These are phyloP conservation scores for Sylvia atricapilla DNA, from an alignment of 2,113 vertebrate genomes.

Conservation along the genomic window DNA sequence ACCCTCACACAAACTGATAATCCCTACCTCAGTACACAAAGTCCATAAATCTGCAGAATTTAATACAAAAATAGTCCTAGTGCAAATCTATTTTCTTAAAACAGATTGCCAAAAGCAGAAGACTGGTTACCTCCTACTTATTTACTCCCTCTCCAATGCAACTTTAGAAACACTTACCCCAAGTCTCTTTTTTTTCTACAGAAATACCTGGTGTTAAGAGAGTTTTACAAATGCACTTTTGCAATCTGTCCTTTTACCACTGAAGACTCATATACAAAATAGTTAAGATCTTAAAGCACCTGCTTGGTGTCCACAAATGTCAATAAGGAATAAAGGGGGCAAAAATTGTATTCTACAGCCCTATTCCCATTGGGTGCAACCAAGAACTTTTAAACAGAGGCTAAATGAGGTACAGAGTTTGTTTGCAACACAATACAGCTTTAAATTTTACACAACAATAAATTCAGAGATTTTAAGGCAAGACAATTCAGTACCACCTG, in stretches of 20 bases:
- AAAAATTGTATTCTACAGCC: not conserved
- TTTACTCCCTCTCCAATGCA: not conserved
- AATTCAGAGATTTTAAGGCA: not conserved
- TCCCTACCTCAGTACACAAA: not conserved
- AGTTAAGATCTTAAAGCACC: not conserved
- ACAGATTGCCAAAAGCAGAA: not conserved
- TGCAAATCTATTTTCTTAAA: not conserved
- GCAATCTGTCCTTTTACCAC: not conserved
- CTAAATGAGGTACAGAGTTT: not conserved
- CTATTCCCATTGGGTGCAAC: not conserved
- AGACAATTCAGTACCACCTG: not conserved
- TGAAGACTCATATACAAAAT: not conserved
- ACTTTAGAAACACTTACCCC: not conserved
- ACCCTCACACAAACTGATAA: not conserved
- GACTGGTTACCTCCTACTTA: not conserved
- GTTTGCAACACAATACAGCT: not conserved
- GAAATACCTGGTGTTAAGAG: not conserved
- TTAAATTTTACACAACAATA: not conserved
- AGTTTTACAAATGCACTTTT: not conserved
- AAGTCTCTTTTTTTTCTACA: not conserved
- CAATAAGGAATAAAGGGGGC: not conserved
- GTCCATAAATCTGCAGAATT: not conserved
- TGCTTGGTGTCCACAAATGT: not conserved
- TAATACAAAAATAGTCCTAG: not conserved
- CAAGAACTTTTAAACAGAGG: not conserved